These are phyloP conservation scores for Drosophila niveifrons DNA, from an alignment of 2,888 invertebrate genomes.

Conservation along the genomic window DNA sequence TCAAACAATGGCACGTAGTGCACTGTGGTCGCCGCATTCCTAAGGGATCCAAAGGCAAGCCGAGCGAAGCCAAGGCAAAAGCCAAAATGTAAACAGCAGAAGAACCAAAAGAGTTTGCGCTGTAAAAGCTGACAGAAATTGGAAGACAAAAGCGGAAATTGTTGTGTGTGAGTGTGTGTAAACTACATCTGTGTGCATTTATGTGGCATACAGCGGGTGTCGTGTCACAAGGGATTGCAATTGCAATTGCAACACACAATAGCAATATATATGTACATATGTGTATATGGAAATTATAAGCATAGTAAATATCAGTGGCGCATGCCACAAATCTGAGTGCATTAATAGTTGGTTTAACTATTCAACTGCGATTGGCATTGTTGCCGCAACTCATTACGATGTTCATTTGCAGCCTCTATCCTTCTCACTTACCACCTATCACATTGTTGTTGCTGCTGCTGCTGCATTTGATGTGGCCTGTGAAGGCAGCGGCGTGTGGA, in stretches of 20 bases:
- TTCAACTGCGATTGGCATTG: conserved; percentile 28
- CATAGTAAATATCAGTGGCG: background rate
- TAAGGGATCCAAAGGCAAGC: background rate
- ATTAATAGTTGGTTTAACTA: conserved; percentile 26
- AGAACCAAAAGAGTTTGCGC: conserved; percentile 38
- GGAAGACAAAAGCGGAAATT: conserved; percentile 51
- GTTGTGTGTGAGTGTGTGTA: background rate
- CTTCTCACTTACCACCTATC: background rate
- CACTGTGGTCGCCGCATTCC: conserved; percentile 25
- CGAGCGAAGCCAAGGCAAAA: conserved; percentile 40
- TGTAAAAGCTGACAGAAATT: conserved; percentile 41
- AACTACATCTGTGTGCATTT: background rate
- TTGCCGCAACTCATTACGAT: conserved; percentile 38
- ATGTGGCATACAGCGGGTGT: conserved; percentile 28
- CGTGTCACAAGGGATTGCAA: conserved; percentile 17
- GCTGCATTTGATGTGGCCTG: conserved; percentile 31
- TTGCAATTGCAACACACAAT: background rate
- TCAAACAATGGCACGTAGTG: conserved; percentile 61
- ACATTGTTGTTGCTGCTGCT: conserved; percentile 7
- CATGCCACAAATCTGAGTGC: background rate
- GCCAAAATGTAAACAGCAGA: conserved; percentile 43
- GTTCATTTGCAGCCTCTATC: conserved; percentile 11
- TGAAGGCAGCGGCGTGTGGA: conserved; percentile 29
- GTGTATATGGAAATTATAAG: conserved; percentile 6
- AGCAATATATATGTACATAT: too few species aligned